These are phyloP conservation scores for Drosophila nikananu DNA, from an alignment of 1,140 invertebrate species.

Conservation along the genomic window DNA sequence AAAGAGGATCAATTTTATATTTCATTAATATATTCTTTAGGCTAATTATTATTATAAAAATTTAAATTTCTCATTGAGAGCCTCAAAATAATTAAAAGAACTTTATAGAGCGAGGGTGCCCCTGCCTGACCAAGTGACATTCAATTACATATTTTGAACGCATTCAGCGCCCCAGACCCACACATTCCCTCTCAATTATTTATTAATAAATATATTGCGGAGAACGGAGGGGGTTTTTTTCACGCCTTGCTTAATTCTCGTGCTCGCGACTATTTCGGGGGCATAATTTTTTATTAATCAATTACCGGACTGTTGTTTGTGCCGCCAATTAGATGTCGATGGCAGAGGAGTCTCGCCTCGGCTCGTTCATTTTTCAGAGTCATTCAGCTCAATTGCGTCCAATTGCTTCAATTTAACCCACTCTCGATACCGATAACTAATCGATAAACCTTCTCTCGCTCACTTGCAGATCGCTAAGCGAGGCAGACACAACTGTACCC, in stretches of 20 bases:
- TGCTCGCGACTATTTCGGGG: slow-evolving; percentile 55
- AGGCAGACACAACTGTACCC: slow-evolving; percentile 53
- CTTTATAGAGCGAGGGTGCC: background rate
- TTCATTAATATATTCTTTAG: too few species aligned
- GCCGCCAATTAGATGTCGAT: slow-evolving; percentile 57
- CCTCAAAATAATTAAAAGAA: background rate
- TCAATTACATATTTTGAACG: slow-evolving; percentile 8
- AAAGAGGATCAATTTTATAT: background rate
- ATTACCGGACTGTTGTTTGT: slow-evolving; percentile 58
- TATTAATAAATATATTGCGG: slow-evolving; percentile 38
- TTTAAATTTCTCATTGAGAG: background rate
- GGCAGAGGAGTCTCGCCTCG: slow-evolving; percentile 22
- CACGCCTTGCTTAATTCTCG: slow-evolving; percentile 58
- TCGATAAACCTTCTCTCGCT: slow-evolving; percentile 11
- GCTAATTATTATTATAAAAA: background rate
- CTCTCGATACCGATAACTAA: slow-evolving; percentile 27
- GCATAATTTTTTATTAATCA: slow-evolving; percentile 77
- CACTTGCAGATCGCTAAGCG: slow-evolving; percentile 66
- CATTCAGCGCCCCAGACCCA: slow-evolving; percentile 8
- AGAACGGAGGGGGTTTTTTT: slow-evolving; percentile 20
- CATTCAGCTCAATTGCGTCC: slow-evolving; percentile 67
- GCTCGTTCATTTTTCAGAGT: slow-evolving; percentile 32
- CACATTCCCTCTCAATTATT: slow-evolving; percentile 26
- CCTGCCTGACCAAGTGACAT: slow-evolving; percentile 8
- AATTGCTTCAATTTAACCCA: slow-evolving; percentile 68